Evolutionary conservation across 2,113 vertebrate species (phyloP), one percentile per base, ranked within the genome.

Genomic region (Cynopterus brachyotis): DNA sequence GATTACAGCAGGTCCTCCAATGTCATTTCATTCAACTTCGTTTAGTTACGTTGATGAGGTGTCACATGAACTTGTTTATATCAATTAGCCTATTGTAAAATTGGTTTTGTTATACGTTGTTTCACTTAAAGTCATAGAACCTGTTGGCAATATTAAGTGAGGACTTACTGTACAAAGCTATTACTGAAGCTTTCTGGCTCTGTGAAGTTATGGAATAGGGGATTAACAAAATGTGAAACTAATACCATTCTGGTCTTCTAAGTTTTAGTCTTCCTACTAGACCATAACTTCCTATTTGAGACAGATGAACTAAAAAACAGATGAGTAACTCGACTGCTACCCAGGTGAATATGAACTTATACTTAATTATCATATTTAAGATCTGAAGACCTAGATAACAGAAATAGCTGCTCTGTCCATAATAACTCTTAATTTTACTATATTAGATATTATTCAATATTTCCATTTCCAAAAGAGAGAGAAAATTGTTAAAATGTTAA

Each of bases 391-490:
- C n/a, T 7, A 67, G 53, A 57, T 88, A 53, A 66, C 8, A 86
- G 28, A 92, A 96, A 95, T 32, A 53, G 40, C 62, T 82, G 75
- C 13, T 75, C 53, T 70, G 24, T 75, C 47, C 9, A 40, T 40
- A 91, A 40, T 40, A 91, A 73, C 88, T 91, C 62, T 32, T 75
- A 82, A 93, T 45, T 75, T 75, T 70, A 84, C 60, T 53, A 24
- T 57, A 86, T 37, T 91, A 67, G 11, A 30, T 87, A 60, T 55
- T 64, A 57, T 66, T 86, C 70, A 83, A 3, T 45, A 81, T 26
- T 57, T 96, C 59, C 37, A 96, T 69, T 94, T 92, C 84, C 45
- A 92, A 91, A 81, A 96, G n/a, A 32, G 73, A 67, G 35, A 72
- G n/a, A 92, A 92, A 94, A 72, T 45, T 57, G 20, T 55, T 62